Conservation (phyloP, 2,797 vertebrate species). For the Spinibarbus caldwelli region DNA sequence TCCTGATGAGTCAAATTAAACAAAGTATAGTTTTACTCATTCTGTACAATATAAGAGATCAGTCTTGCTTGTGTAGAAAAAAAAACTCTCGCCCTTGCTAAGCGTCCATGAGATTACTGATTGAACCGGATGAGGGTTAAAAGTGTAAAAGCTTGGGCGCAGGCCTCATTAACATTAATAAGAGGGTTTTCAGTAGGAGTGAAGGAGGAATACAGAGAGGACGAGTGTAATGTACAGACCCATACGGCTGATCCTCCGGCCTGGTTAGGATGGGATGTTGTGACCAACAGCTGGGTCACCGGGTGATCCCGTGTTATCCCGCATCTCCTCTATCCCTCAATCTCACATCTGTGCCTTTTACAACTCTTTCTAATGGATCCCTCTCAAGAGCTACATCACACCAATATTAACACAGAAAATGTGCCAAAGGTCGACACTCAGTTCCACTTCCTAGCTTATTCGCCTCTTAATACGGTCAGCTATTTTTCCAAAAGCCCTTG, state of each 20-base stretch:
- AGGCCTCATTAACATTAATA: slow-evolving; percentile 44
- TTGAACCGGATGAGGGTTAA: slow-evolving; percentile 22
- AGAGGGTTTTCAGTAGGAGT: slow-evolving; percentile 29
- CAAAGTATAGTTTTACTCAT: background rate
- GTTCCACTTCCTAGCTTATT: slow-evolving; percentile 8
- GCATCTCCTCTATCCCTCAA: slow-evolving; percentile 17
- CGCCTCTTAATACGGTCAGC: background rate
- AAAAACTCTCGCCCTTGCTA: background rate
- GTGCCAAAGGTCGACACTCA: slow-evolving; percentile 24
- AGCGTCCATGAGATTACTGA: slow-evolving; percentile 27
- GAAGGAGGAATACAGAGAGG: background rate
- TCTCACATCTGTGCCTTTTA: slow-evolving; percentile 31
- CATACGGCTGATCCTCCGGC: background rate
- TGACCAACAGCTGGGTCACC: slow-evolving; percentile 37
- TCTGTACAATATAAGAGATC: background rate
- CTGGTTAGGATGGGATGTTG: slow-evolving; percentile 29
- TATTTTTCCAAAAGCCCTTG: slow-evolving; percentile 16
- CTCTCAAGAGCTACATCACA: slow-evolving; percentile 17
- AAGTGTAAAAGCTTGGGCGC: slow-evolving; percentile 31
- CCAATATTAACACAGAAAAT: slow-evolving; percentile 23
- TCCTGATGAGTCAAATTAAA: background rate
- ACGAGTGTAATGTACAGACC: slow-evolving; percentile 21
- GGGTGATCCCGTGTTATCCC: slow-evolving; percentile 43
- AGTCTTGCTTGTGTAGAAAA: background rate
- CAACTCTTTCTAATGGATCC: slow-evolving; percentile 40